Conservation (phyloP, 2,888 invertebrate genomes). For the Plebejus argus region DNA sequence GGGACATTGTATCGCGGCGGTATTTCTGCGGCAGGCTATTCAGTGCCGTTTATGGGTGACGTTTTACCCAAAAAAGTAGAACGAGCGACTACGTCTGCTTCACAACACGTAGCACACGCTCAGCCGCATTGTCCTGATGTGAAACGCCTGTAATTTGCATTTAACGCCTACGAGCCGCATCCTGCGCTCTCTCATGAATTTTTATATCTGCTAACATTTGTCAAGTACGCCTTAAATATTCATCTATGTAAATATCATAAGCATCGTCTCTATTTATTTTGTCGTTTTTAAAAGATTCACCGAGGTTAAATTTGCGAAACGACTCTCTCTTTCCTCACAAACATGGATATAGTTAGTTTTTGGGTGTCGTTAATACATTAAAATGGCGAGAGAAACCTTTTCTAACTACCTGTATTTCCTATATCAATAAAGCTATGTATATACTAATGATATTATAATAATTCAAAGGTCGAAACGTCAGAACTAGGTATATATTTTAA, state of each 20-base stretch:
- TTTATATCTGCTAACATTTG: conserved; percentile 43
- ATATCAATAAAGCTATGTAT: neutral
- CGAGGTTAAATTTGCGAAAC: neutral
- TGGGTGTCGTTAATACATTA: neutral
- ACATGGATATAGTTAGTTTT: neutral
- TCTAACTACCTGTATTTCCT: neutral
- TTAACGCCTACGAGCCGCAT: conserved; percentile 62
- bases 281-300: neutral
- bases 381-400: neutral
- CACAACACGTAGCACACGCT: conserved; percentile 72
- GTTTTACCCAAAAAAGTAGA: conserved; percentile 79
- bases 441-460: conserved; percentile 11
- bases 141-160: conserved; percentile 74
- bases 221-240: conserved; percentile 24
- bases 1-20: conserved; percentile 69
- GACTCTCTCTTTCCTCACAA: neutral
- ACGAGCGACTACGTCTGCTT: conserved; percentile 72
- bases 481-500: conserved; percentile 25
- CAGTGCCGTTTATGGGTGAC: conserved; percentile 70
- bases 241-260: conserved; percentile 22
- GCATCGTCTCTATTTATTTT: conserved; percentile 1
- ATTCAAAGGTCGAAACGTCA: conserved; percentile 26
- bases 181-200: conserved; percentile 56
- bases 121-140: conserved; percentile 71
- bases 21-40: conserved; percentile 74